Base-by-base conservation (phyloP, 2,888 invertebrate genomes). In the Dugesia japonica region DNA sequence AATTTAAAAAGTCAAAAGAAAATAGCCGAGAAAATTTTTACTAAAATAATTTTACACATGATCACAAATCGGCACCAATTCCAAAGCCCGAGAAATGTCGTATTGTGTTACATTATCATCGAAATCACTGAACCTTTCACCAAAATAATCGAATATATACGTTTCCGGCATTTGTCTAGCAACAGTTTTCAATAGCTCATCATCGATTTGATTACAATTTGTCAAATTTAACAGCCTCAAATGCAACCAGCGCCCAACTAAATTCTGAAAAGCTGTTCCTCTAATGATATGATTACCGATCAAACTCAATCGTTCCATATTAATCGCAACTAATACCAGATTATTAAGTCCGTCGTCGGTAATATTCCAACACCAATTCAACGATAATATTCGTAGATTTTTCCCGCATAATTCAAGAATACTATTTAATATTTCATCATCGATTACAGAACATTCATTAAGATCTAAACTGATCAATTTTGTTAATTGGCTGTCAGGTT, bases 201-300 rank as follows among this genome's bases (percentile, higher is more conserved):
- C 56, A 23, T 56, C 56, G n/a, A 56, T 56, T 23, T 56, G 56
- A 56, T 56, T 56, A n/a, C 56, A 56, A 23, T 56, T 56, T 23
- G 56, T 56, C 56, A 56, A 23, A 56, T 56, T 56, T n/a, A 56
- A n/a, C 56, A 56, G n/a, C 17, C 56, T 56, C 56, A 56, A 23
- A n/a, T 23, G 4, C 56, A 23, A 23, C 56, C 56, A 56, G 7
- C 17, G 56, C 9, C 23, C 56, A n/a, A n/a, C 7, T n/a, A 56
- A 23, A 13, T 7, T n/a, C n/a, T n/a, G 9, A 23, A 56, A 56
- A 4, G 20, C 56, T 7, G n/a, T 20, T n/a, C 56, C 56, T n/a
- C n/a, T n/a, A n/a, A 56, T 56, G 7, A 56, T n/a, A 23, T 56
- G 56, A 56, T 56, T 56, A 23, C 56, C 56, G 23, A 56, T 56